These are phyloP conservation scores for Discoglossus pictus DNA, from an alignment of 2,797 vertebrate genomes.

Conservation along the genomic window DNA sequence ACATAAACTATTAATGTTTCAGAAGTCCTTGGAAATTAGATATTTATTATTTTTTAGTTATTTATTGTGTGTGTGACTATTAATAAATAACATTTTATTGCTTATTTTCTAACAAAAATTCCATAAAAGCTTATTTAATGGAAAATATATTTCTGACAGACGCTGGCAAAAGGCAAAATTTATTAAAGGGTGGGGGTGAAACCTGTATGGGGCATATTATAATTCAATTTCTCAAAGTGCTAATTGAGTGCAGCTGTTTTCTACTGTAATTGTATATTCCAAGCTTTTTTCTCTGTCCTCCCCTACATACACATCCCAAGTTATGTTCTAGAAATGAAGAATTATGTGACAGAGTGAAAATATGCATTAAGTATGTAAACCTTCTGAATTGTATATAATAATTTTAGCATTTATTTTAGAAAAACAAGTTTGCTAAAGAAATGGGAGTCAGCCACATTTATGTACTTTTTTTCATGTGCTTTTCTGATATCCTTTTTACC, in stretches of 20 bases:
- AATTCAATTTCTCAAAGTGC: neutral
- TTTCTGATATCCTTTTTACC: no score
- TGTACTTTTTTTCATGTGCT: no score
- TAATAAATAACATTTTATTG: no score
- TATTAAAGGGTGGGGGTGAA: neutral
- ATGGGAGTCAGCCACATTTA: no score
- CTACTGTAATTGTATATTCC: constrained; percentile 11
- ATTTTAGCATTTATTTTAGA: neutral
- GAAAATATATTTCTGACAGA: no score
- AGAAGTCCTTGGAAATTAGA: no score
- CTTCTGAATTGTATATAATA: neutral
- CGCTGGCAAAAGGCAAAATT: neutral
- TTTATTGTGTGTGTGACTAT: neutral
- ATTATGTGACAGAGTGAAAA: constrained; percentile 9
- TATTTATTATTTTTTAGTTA: no score
- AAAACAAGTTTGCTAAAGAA: no score
- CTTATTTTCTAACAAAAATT: no score
- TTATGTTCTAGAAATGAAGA: constrained; percentile 10
- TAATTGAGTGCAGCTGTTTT: constrained; percentile 24
- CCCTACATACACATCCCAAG: neutral
- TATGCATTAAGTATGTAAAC: constrained; percentile 15
- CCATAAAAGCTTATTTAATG: no score
- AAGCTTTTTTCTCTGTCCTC: neutral
- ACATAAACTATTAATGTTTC: no score
- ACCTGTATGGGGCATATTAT: neutral